Evolutionary conservation across 2,797 vertebrate genomes (phyloP), one percentile per base, ranked within the genome.

Genomic region (Acanthurus leucopareius): DNA sequence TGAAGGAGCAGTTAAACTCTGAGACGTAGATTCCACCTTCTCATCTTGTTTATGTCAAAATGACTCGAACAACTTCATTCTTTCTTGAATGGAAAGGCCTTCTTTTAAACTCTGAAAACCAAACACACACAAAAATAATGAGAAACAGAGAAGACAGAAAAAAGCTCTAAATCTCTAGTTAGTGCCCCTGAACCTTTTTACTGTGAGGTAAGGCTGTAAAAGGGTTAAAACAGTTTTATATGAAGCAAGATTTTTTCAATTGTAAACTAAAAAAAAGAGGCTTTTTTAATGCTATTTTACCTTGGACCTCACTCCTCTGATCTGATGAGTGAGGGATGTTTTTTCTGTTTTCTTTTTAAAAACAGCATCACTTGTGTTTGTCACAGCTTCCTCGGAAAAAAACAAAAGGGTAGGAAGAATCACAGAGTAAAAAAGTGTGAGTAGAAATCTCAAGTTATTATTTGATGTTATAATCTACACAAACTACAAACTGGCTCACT

Each of bases 261-360:
- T 10, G 8, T 40, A 40, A 40, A 40, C 40, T 40, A 10, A 25
- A 32, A 25, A 32, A 32, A 32, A 32, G 28, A 32, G 28, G 44
- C 44, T 45, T 45, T 45, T 45, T 15, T 0, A 63, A 14, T 8
- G 15, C 10, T 35, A 16, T n/a, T 51, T 70, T 84, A 94, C 92
- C 91, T 91, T 87, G 10, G 92, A 92, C 67, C 85, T 88, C 92
- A 91, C 89, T 93, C 94, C 96, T 97, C 97, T 94, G 92, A 97
- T 90, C 86, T 96, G 96, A 84, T 92, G 91, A 82, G 93, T 86
- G 85, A 97, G 89, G 83, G 90, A 93, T 52, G 95, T 73, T 87
- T 96, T 97, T 88, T 97, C 96, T 69, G 91, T 57, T 82, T 96
- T 97, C 93, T 97, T 97, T 86, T 94, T 88, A 84, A 96, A 95